A percentile compares a stretch with the other conserved stretches of the same genome.
Evolutionary conservation across 2,797 vertebrate species (phyloP).

Genomic region (Scyliorhinus canicula): DNA sequence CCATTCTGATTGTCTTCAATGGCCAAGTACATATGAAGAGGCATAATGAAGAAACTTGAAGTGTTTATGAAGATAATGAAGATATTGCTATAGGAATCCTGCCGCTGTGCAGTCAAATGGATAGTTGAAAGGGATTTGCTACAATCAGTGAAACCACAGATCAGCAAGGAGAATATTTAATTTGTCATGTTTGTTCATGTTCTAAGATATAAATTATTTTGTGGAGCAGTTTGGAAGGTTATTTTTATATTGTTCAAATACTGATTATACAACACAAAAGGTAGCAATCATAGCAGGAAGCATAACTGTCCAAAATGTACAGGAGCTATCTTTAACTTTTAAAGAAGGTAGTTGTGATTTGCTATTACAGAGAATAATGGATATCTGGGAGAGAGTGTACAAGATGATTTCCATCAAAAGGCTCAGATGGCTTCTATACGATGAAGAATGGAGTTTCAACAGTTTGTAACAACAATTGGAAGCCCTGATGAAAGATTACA

Average conservation of each 20-base stretch:
- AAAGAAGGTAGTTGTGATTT: neutral
- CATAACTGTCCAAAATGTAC: neutral
- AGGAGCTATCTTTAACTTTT: neutral
- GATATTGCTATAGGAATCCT: neutral
- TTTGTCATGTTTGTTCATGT: neutral
- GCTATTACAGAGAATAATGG: neutral
- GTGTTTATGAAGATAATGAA: neutral
- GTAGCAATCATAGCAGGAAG: neutral
- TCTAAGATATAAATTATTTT: neutral
- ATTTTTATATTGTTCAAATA: neutral
- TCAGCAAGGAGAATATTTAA: neutral
- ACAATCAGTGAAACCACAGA: neutral
- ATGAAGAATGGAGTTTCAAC: neutral
- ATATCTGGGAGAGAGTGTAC: neutral
- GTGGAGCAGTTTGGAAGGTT: neutral
- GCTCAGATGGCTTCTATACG: neutral
- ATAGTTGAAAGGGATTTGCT: neutral
- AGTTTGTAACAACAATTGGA: neutral
- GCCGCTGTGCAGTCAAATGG: neutral
- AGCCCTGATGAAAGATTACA: neutral
- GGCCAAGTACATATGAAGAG: neutral
- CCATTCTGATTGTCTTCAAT: neutral
- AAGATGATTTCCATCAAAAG: conserved; percentile 14
- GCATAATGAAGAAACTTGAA: neutral
- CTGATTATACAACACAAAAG: neutral